phyloP scores from a whole-genome alignment of 2,797 vertebrate species.

The Spheniscus humboldti region DNA sequence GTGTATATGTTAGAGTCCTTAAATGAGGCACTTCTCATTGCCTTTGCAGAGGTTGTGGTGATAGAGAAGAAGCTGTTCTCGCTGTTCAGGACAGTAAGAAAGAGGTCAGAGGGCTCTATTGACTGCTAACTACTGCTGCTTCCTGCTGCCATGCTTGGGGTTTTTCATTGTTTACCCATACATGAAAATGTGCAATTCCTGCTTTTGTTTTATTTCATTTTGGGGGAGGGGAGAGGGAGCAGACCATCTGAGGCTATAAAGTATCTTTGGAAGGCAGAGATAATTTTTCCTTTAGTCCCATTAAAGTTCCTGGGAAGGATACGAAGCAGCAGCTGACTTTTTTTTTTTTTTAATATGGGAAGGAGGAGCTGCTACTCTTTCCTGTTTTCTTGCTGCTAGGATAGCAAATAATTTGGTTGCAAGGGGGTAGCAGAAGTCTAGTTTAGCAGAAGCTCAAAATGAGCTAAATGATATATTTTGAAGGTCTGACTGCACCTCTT shows the following conservation, averaged over 20 bases:
- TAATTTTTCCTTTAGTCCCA: neutral
- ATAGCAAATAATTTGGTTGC: neutral
- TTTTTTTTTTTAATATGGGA: neutral
- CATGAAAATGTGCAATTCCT: slow-evolving; percentile 30
- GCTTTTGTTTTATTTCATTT: slow-evolving; percentile 24
- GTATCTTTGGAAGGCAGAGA: neutral
- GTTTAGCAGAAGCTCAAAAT: neutral
- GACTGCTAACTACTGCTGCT: neutral
- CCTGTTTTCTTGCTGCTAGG: neutral
- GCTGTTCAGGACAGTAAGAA: neutral
- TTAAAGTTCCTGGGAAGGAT: neutral
- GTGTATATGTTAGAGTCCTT: neutral
- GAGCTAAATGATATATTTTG: neutral
- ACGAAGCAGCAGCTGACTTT: neutral
- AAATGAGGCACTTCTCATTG: neutral
- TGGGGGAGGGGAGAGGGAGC: neutral
- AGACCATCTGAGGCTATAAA: neutral
- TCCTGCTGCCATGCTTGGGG: slow-evolving; percentile 27
- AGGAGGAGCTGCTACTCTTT: neutral
- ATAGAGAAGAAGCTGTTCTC: neutral
- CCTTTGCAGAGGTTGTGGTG: neutral
- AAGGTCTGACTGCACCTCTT: neutral
- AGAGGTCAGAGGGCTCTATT: slow-evolving; percentile 8
- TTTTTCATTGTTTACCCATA: slow-evolving; percentile 14
- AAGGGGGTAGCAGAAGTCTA: neutral